phyloP scores from a whole-genome alignment of 2,888 invertebrate species.

The Mimachlamys varia region DNA sequence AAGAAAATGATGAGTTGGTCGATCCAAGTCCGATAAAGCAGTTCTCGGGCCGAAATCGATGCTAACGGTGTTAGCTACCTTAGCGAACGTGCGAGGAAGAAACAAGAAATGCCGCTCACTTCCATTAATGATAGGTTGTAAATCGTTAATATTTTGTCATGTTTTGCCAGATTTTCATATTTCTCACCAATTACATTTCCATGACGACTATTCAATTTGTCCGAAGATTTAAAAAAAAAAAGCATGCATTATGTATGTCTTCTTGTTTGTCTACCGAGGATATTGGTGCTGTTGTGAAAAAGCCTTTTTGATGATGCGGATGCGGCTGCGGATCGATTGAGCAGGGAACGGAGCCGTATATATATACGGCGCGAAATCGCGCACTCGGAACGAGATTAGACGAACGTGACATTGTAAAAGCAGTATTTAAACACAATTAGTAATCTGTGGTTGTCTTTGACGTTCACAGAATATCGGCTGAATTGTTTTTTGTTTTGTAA shows the following conservation, averaged over 20 bases:
- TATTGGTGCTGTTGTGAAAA: background rate
- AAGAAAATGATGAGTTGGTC: background rate
- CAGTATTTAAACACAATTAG: background rate
- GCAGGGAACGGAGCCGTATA: background rate
- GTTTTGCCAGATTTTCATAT: conserved; percentile 29
- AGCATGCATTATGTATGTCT: background rate
- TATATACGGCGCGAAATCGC: background rate
- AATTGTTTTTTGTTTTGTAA: background rate
- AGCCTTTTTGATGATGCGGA: background rate
- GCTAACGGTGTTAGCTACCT: background rate
- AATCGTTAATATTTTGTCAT: conserved; percentile 5
- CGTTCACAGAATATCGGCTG: background rate
- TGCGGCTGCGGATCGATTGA: background rate
- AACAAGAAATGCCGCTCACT: background rate
- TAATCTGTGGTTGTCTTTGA: background rate
- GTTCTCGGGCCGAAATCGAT: background rate
- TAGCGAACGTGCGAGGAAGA: conserved; percentile 7
- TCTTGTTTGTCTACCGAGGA: background rate
- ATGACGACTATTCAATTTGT: background rate
- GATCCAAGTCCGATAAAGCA: background rate
- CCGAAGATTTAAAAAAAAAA: background rate
- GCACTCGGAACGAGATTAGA: background rate
- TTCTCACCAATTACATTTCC: background rate
- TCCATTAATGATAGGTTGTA: conserved; percentile 20
- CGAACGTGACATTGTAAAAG: background rate